These are phyloP conservation scores for Sinelater perroti DNA, from an alignment of 2,888 invertebrate species.

Conservation along the genomic window DNA sequence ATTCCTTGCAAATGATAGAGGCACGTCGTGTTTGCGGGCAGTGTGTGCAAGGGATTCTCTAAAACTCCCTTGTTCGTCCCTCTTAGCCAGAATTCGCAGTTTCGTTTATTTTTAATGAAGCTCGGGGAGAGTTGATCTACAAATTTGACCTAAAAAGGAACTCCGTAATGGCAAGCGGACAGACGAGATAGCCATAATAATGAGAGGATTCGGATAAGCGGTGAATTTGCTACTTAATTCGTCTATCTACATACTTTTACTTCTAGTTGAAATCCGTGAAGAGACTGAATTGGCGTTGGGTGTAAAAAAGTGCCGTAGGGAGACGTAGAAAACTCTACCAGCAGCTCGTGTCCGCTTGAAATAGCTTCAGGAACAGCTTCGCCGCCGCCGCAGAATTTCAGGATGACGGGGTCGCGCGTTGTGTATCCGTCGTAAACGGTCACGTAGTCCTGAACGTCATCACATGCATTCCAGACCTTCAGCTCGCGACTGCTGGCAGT, in stretches of 20 bases:
- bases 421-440: conserved; percentile 90
- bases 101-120: conserved; percentile 84
- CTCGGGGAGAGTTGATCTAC: conserved; percentile 85
- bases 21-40: conserved; percentile 89
- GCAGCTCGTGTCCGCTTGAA: conserved; percentile 86
- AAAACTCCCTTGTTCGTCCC: conserved; percentile 82
- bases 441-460: conserved; percentile 79
- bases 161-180: conserved; percentile 23
- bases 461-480: conserved; percentile 84
- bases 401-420: conserved; percentile 84
- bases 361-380: conserved; percentile 86
- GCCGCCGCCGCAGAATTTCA: conserved; percentile 91
- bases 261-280: conserved; percentile 90
- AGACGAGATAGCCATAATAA: conserved; percentile 21
- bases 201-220: conserved; percentile 18
- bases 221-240: conserved; percentile 21
- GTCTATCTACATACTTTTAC: conserved; percentile 67
- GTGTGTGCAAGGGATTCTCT: conserved; percentile 84
- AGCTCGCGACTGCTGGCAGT: conserved; percentile 62
- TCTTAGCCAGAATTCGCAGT: conserved; percentile 86
- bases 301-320: conserved; percentile 89
- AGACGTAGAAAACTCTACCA: conserved; percentile 90
- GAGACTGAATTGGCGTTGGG: conserved; percentile 77
- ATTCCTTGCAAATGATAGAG: conserved; percentile 82
- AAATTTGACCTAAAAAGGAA: conserved; percentile 76